Evolutionary conservation across 1,140 invertebrate species (phyloP), one percentile per base, ranked within the genome.

Genomic region (Pseudomyrmex concolor): DNA sequence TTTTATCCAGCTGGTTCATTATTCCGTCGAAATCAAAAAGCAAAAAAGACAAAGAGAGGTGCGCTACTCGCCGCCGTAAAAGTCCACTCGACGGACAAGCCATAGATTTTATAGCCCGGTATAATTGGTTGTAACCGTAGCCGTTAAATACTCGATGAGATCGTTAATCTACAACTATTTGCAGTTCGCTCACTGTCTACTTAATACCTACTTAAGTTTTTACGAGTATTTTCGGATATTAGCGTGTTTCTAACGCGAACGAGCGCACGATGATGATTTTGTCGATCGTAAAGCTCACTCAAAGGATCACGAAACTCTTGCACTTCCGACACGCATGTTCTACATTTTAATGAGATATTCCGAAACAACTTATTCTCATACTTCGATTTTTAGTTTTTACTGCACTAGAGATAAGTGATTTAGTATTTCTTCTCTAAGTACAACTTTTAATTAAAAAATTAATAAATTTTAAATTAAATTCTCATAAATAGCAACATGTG

Each of bases 111-210:
- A 84, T 80, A 71, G 51, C 48, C 17, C 50, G 43, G 57, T 48
- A 76, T 90, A 89, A 91, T 91, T 89, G 87, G 83, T 83, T 85
- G 84, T 90, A 87, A 90, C 59, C 63, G 19, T 22, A 15, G 22
- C 57, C 59, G 80, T 86, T 86, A 73, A 81, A 19, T 73, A 59
- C 63, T 90, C 87, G 84, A 91, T 90, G 88, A 89, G 83, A 48
- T 87, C 88, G 64, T 90, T 91, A 90, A 90, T 89, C 84, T 60
- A 72, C 71, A 86, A 83, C 84, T 62, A 68, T 85, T 88, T 54
- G 3, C 22, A 43, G 60, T 76, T 83, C 34, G 34, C 59, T 83
- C 67, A 57, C n/a, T 45, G 51, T 77, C 83, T 77, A 85, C 57
- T 88, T 88, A 78, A 83, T 88, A 60, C 57, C 67, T 59, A 72